Conservation (phyloP, 2,888 invertebrate genomes). For the Galerucella calmariensis region DNA sequence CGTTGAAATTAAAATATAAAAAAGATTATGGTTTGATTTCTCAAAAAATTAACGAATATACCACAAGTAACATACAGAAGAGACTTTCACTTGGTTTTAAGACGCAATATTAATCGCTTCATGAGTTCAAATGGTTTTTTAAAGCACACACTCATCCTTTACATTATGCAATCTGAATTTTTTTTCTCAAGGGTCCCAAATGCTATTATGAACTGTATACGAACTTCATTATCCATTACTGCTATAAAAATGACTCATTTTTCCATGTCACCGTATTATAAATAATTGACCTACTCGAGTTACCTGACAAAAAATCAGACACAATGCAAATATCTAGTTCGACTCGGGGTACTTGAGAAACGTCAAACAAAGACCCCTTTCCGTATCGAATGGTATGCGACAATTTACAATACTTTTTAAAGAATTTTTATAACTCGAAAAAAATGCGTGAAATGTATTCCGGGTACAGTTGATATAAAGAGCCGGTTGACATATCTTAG, state of each 20-base stretch:
- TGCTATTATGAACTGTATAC: slow-evolving; percentile 23
- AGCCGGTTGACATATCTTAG: slow-evolving; percentile 60
- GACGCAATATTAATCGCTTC: neutral
- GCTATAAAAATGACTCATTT: slow-evolving; percentile 42
- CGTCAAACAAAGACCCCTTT: slow-evolving; percentile 33
- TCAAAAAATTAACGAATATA: too few relatives aligned
- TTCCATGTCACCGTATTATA: slow-evolving; percentile 47
- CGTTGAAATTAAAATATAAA: too few relatives aligned
- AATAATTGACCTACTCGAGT: slow-evolving; percentile 46
- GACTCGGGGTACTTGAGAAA: slow-evolving; percentile 39
- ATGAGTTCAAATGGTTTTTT: neutral
- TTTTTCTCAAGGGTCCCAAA: slow-evolving; percentile 24
- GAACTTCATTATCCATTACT: slow-evolving; percentile 32
- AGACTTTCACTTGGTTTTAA: too few relatives aligned
- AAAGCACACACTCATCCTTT: slow-evolving; percentile 14
- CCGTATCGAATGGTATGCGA: slow-evolving; percentile 37
- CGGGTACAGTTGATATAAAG: slow-evolving; percentile 54
- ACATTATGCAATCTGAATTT: slow-evolving; percentile 1
- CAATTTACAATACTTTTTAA: slow-evolving; percentile 44
- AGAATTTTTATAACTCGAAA: slow-evolving; percentile 45
- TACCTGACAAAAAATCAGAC: slow-evolving; percentile 51
- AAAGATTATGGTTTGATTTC: too few relatives aligned
- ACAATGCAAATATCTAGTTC: slow-evolving; percentile 51
- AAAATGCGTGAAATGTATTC: slow-evolving; percentile 57
- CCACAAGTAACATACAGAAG: too few relatives aligned